Conservation (phyloP, 2,888 invertebrate species). For the Homarus gammarus region DNA sequence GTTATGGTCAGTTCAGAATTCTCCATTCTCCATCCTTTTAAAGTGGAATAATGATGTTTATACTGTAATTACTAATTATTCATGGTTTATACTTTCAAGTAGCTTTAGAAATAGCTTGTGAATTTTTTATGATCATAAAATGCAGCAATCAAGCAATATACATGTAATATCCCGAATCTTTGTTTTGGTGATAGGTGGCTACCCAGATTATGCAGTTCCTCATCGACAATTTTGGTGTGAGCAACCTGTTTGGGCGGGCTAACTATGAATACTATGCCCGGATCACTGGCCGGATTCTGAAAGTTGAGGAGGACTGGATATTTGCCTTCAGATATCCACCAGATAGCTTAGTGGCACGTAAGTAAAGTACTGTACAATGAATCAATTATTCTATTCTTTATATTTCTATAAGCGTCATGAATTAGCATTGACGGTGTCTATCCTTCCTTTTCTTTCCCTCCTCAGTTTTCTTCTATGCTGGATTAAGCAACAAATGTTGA, state of each 20-base stretch:
- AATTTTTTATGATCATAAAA: neutral
- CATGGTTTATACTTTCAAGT: neutral
- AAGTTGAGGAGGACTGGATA: constrained; percentile 92
- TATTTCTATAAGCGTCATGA: neutral
- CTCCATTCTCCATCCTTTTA: too few relatives aligned
- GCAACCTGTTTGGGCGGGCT: constrained; percentile 94
- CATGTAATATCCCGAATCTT: neutral
- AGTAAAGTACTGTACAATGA: constrained; percentile 78
- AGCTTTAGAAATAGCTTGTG: neutral
- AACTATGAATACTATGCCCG: constrained; percentile 97
- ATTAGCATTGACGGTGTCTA: too few relatives aligned
- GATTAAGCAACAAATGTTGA: too few relatives aligned
- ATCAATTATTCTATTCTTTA: neutral
- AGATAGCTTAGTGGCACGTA: constrained; percentile 82
- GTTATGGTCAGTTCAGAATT: too few relatives aligned
- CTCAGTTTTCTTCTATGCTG: neutral
- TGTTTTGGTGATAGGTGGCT: constrained; percentile 85
- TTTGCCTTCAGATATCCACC: constrained; percentile 89
- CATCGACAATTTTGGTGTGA: constrained; percentile 97
- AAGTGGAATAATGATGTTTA: too few relatives aligned
- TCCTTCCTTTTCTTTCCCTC: neutral
- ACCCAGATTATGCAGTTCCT: constrained; percentile 97
- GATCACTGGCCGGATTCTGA: constrained; percentile 93
- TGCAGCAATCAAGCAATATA: neutral
- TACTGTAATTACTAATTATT: too few relatives aligned